Evolutionary conservation across 2,113 vertebrate species (phyloP).

Genomic region (Zapornia atra): DNA sequence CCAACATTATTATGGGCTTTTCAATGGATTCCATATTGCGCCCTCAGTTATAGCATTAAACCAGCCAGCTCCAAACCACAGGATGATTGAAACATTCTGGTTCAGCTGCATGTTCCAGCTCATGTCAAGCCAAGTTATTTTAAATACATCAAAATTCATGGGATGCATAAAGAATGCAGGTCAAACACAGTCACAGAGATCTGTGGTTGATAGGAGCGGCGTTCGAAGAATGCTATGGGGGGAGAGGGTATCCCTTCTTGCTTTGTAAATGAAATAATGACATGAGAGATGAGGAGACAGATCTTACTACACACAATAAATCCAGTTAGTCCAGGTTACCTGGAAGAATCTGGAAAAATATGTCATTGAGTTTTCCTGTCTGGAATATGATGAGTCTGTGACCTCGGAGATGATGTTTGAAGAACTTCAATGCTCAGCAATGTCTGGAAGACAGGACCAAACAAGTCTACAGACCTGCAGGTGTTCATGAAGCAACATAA

Average conservation of each 20-base stretch:
- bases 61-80: neutral
- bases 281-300: neutral
- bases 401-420: neutral
- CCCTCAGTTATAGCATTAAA: neutral
- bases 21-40: neutral
- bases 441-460: neutral
- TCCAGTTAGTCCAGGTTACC: neutral
- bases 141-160: conserved; percentile 17
- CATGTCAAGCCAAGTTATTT: neutral
- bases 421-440: neutral
- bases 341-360: neutral
- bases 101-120: neutral
- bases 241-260: neutral
- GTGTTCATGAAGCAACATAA: neutral
- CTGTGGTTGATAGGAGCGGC: neutral
- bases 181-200: neutral
- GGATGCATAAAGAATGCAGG: conserved; percentile 10
- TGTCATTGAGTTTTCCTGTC: neutral
- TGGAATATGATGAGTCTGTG: neutral
- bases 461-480: neutral
- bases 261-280: neutral
- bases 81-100: conserved; percentile 35
- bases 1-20: neutral
- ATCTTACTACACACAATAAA: neutral
- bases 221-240: neutral